Evolutionary conservation across 2,888 invertebrate species (phyloP), one percentile per base, ranked within the genome.

Genomic region (Cephus spinipes): DNA sequence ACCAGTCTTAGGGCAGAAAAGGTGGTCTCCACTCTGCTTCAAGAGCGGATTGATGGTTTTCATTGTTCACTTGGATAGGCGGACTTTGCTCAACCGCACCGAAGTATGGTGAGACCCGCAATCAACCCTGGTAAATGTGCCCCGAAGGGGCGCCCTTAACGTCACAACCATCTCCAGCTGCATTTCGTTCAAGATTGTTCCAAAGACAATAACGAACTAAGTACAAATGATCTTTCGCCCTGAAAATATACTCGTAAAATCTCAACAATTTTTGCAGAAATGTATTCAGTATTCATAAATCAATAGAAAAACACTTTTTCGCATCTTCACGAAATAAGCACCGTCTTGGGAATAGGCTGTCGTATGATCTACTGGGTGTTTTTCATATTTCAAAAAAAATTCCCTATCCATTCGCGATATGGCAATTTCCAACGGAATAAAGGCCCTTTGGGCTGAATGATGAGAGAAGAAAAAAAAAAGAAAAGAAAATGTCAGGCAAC

Each of bases 31-130:
- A 71, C 31, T 71, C 71, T 75, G 83, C 85, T 85, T 79, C 82
- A 76, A 85, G 85, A 79, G 78, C 80, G 84, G 86, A 88, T 89
- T 85, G 86, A 89, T 88, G 87, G 84, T 86, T 87, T 87, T 87
- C 86, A 87, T 88, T 88, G 87, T 87, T 87, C 85, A 83, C 80
- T 80, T 80, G 83, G 85, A 87, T 85, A 83, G 83, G 79, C 78
- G 85, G 86, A 86, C 84, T 87, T 87, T 78, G 75, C 81, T 76
- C 79, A 77, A 77, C 81, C 78, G 76, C 79, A 76, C 55, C 55
- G 23, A 23, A 9, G 55, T 55, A 55, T 23, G 55, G 55, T 55
- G 55, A 55, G 23, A 55, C 23, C 9, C 23, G 55, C 55, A 55
- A 55, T 55, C 55, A 55, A 55, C 55, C 55, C 55, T 23, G 9